A percentile compares a stretch with the other conserved stretches of the same genome.
These are phyloP conservation scores for Pachydiplax longipennis DNA, from an alignment of 2,888 invertebrate species.

Conservation along the genomic window DNA sequence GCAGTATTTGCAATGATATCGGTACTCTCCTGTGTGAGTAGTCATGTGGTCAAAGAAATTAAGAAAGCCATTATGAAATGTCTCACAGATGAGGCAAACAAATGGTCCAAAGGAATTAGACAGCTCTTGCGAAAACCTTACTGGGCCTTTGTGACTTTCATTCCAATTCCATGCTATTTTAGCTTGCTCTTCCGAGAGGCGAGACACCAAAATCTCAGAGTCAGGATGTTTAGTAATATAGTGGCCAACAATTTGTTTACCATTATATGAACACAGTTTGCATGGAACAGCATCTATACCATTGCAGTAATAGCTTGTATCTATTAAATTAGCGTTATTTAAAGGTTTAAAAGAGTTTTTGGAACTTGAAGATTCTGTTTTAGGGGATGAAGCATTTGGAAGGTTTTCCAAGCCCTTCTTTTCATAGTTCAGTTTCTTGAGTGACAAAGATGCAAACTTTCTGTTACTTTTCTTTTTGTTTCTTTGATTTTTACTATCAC, in stretches of 20 bases:
- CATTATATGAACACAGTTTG: conserved; percentile 67
- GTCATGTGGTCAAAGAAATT: conserved; percentile 76
- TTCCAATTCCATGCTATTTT: conserved; percentile 66
- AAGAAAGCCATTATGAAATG: conserved; percentile 46
- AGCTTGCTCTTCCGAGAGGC: conserved; percentile 65
- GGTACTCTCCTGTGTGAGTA: conserved; percentile 80
- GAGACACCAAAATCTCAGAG: conserved; percentile 70
- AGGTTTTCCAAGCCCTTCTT: not conserved
- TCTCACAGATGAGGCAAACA: conserved; percentile 58
- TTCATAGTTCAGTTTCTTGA: not conserved
- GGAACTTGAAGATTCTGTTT: not conserved
- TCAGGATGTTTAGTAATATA: conserved; percentile 71
- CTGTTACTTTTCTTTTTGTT: conserved; percentile 28
- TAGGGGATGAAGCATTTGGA: not conserved
- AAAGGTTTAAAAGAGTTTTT: not conserved
- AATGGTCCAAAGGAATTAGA: conserved; percentile 55
- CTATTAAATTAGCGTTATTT: not conserved
- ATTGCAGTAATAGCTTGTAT: not conserved
- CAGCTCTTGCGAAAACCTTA: not conserved
- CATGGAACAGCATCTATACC: conserved; percentile 59
- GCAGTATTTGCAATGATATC: conserved; percentile 72
- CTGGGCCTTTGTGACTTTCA: conserved; percentile 56
- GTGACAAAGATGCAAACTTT: not conserved
- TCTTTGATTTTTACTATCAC: not conserved
- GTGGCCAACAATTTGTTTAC: conserved; percentile 71